Conservation (phyloP, 2,888 invertebrate species). For the Lasioglossum zephyrum region DNA sequence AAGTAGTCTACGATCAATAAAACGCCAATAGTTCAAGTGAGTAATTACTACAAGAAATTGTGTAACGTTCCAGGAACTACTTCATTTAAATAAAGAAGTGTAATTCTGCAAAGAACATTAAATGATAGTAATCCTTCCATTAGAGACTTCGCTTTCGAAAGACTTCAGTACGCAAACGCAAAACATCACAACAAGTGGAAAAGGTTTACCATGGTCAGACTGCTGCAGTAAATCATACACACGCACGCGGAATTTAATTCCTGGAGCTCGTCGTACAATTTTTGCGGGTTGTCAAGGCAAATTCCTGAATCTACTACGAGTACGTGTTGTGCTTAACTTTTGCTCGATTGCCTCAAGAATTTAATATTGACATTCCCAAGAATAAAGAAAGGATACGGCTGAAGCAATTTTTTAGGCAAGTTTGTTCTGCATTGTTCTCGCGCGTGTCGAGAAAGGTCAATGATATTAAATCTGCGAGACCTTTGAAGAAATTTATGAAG, state of each 20-base stretch:
- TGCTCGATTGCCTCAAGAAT: background rate
- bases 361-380: background rate
- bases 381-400: background rate
- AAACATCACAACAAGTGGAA: background rate
- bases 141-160: background rate
- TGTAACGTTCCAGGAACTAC: background rate
- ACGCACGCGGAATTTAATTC: background rate
- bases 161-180: background rate
- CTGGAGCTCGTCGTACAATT: background rate
- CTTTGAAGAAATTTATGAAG: background rate
- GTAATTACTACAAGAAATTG: background rate
- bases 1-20: background rate
- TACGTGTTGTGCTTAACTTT: background rate
- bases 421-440: background rate
- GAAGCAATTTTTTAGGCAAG: background rate
- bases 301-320: background rate
- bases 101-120: background rate
- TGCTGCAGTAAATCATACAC: background rate
- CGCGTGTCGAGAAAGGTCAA: background rate
- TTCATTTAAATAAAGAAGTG: background rate
- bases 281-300: background rate
- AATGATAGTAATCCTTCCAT: background rate
- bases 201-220: background rate
- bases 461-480: background rate
- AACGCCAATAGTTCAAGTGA: background rate